Evolutionary conservation across 2,113 vertebrate genomes (phyloP), one percentile per base, ranked within the genome.

Genomic region (Choloepus hoffmanni): DNA sequence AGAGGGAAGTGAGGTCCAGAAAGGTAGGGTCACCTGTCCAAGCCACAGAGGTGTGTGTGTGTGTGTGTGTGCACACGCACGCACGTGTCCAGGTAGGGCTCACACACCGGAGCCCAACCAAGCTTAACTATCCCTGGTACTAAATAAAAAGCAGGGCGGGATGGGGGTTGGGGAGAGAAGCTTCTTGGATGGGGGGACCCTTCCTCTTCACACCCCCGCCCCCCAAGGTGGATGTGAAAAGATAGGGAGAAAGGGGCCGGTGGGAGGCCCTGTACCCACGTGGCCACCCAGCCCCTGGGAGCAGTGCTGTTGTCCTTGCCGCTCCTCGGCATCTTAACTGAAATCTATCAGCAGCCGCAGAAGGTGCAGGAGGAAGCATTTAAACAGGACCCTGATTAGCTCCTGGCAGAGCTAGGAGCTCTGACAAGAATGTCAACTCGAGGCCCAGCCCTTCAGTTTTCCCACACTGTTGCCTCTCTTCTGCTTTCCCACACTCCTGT

Each of bases 251-350:
- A 6, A 63, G 28, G 0, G 0, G 45, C 63, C 18, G 3, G 58
- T 63, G 45, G 23, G 24, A 58, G 43, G 45, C 74, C 14, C 28
- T 6, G 62, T 45, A 1, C 30, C 72, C 0, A 0, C 43, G 12
- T 45, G 62, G 7, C 78, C 73, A 16, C 81, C 92, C 85, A 4
- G n/a, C 65, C 33, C 21, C 33, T 26, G 10, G 18, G 65, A 72
- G 68, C 68, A 15, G 82, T 4, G 0, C 0, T 4, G 63, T 43
- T 4, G 33, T 4, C 94, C 15, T 26, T 0, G 12, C n/a, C 4
- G 4, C 81, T 67, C 23, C 1, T 14, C 28, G 28, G 85, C 94
- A 97, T 97, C 97, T 97, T 96, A 98, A 97, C 97, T 91, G 96
- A 97, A 97, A 95, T 97, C 96, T 97, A 43, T 79, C 63, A 3